Evolutionary conservation across 2,888 invertebrate species (phyloP).

Genomic region (Empis stercorea): DNA sequence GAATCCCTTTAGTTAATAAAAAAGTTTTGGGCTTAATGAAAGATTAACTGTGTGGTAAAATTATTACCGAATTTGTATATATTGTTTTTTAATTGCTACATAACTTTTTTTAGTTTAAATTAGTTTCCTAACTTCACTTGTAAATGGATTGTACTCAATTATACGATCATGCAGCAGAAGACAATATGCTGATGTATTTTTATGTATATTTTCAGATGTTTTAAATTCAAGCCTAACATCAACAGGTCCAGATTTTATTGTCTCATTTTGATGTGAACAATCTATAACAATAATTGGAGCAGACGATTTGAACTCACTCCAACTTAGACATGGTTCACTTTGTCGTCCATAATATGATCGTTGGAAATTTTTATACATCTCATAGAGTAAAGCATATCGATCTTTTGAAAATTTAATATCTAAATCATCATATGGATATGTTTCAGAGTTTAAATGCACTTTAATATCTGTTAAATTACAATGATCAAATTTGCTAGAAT

Average conservation of each 20-base stretch:
- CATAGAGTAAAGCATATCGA: slow-evolving; percentile 16
- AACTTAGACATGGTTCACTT: slow-evolving; percentile 4
- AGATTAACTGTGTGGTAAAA: no score
- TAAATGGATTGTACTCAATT: slow-evolving; percentile 4
- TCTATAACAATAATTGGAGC: slow-evolving; percentile 19
- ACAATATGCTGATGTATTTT: slow-evolving; percentile 17
- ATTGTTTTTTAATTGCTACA: neutral
- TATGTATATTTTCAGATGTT: slow-evolving; percentile 14
- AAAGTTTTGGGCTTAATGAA: no score
- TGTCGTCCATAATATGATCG: slow-evolving; percentile 13
- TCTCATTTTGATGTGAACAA: slow-evolving; percentile 19
- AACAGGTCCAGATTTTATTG: slow-evolving; percentile 16
- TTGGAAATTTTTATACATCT: slow-evolving; percentile 19
- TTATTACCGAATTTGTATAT: no score
- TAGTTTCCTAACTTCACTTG: slow-evolving; percentile 1
- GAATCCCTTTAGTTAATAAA: no score
- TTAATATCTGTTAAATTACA: no score
- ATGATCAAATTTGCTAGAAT: no score
- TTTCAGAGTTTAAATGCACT: slow-evolving; percentile 24
- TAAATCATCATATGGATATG: slow-evolving; percentile 25
- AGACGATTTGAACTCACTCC: slow-evolving; percentile 13
- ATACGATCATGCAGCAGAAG: slow-evolving; percentile 13
- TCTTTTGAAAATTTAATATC: slow-evolving; percentile 20
- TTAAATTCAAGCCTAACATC: slow-evolving; percentile 21
- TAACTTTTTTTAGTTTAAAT: neutral